Conservation (phyloP, 2,888 invertebrate species). For the Patella pellucida region DNA sequence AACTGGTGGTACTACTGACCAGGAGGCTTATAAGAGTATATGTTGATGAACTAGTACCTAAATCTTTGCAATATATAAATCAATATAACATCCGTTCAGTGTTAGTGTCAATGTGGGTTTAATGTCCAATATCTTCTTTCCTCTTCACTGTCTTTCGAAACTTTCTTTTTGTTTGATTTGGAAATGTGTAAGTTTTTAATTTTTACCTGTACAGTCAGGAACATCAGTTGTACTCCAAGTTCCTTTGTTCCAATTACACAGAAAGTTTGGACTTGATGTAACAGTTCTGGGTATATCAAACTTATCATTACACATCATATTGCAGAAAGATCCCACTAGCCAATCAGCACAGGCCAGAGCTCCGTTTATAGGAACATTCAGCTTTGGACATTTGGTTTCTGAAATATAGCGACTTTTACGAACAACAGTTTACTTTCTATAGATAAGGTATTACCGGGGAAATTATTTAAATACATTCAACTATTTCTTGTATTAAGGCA, state of each 20-base stretch:
- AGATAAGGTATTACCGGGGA: too few species aligned
- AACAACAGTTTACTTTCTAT: too few species aligned
- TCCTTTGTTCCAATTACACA: constrained; percentile 11
- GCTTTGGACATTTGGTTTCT: constrained; percentile 10
- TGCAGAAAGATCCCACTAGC: constrained; percentile 8
- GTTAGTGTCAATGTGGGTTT: too few species aligned
- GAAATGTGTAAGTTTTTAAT: too few species aligned
- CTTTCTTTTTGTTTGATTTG: too few species aligned
- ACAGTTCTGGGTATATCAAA: constrained; percentile 16
- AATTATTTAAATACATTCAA: too few species aligned
- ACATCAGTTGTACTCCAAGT: constrained; percentile 12
- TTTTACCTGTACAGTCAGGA: constrained; percentile 18
- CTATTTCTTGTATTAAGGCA: too few species aligned
- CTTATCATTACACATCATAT: constrained; percentile 19
- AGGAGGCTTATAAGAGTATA: not conserved
- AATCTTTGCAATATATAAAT: too few species aligned
- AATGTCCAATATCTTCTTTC: too few species aligned
- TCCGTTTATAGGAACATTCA: constrained; percentile 10
- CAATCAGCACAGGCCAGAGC: constrained; percentile 15
- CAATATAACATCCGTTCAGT: not conserved
- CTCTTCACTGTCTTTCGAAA: too few species aligned
- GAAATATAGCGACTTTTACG: not conserved
- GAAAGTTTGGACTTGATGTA: constrained; percentile 8
- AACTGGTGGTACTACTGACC: not conserved
- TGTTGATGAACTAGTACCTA: too few species aligned